These are phyloP conservation scores for Villa cingulata DNA, from an alignment of 2,888 invertebrate genomes.

Conservation along the genomic window DNA sequence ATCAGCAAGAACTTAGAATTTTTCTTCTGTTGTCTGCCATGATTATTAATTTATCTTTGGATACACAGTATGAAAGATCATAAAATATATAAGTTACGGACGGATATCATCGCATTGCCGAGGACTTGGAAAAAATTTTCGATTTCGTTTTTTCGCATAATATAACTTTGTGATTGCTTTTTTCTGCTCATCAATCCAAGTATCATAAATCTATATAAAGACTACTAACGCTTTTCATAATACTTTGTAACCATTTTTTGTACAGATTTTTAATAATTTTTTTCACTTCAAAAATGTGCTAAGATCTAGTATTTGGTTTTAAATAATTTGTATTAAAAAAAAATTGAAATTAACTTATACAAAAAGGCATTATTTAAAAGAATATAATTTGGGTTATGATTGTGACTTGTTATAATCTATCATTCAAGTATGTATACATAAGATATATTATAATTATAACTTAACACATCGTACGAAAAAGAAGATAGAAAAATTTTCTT, in stretches of 20 bases:
- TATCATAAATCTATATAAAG: too few relatives aligned
- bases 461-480: too few relatives aligned
- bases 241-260: conserved; percentile 7
- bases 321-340: too few relatives aligned
- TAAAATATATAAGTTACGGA: not conserved
- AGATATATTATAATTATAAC: not conserved
- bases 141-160: conserved; percentile 10
- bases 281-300: not conserved
- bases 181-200: too few relatives aligned
- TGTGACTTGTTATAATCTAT: not conserved
- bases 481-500: not conserved
- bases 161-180: not conserved
- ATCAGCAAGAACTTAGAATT: conserved; percentile 4
- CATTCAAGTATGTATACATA: not conserved
- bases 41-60: not conserved
- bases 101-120: conserved; percentile 7
- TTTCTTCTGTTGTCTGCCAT: conserved; percentile 3
- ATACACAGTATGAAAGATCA: not conserved
- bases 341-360: too few relatives aligned
- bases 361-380: too few relatives aligned
- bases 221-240: not conserved
- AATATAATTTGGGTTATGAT: not conserved
- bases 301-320: too few relatives aligned
- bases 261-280: not conserved
- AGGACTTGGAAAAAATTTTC: conserved; percentile 17